These are phyloP conservation scores for Drosophila watanabei DNA, from an alignment of 1,140 invertebrate genomes.

Conservation along the genomic window DNA sequence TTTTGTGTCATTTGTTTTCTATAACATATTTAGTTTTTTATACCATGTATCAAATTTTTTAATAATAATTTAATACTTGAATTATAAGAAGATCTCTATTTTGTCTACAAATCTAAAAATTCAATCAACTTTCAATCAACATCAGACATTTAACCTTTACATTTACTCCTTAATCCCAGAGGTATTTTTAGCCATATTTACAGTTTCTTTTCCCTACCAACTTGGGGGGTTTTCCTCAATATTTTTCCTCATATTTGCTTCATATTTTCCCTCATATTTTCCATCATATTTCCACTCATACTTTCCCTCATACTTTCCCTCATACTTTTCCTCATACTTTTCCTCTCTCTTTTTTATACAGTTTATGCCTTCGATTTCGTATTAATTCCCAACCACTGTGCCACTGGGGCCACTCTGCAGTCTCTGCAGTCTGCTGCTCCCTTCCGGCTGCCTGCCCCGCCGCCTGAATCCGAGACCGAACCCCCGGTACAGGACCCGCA, in stretches of 20 bases:
- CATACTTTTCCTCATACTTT: not conserved
- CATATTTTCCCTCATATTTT: not conserved
- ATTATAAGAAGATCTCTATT: no score
- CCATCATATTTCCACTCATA: not conserved
- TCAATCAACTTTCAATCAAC: not conserved
- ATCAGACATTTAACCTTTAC: not conserved
- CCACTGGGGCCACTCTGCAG: not conserved
- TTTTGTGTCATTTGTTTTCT: not conserved
- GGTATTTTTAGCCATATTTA: not conserved
- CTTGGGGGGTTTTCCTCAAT: not conserved
- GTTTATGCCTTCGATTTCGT: not conserved
- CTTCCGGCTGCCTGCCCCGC: not conserved
- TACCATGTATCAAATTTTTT: not conserved
- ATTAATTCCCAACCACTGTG: conserved; percentile 48
- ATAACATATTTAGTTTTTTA: not conserved
- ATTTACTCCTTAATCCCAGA: not conserved
- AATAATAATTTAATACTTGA: not conserved
- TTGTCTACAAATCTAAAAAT: not conserved
- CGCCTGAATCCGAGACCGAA: not conserved
- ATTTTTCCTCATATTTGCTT: not conserved
- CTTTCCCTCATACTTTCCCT: not conserved
- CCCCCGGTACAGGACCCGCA: conserved; percentile 1
- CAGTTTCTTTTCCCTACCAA: not conserved
- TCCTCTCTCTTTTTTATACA: not conserved
- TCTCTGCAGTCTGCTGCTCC: not conserved